Conservation (phyloP, 2,888 invertebrate genomes). For the Furcula furcula region DNA sequence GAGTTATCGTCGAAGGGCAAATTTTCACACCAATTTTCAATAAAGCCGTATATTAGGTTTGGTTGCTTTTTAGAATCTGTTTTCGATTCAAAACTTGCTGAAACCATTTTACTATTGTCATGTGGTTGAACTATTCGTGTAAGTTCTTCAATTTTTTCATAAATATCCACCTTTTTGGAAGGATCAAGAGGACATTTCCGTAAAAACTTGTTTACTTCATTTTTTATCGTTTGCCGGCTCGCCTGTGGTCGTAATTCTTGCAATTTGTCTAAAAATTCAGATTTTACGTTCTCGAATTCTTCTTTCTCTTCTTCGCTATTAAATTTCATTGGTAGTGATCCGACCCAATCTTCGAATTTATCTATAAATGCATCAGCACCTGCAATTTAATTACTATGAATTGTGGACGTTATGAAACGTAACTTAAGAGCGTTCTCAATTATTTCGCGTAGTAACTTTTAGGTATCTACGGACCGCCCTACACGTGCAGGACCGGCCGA, state of each 20-base stretch:
- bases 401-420: background rate
- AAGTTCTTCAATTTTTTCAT: constrained; percentile 15
- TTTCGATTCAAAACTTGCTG: constrained; percentile 5
- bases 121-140: constrained; percentile 6
- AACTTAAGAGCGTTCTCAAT: too few species aligned
- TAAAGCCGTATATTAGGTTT: constrained; percentile 32
- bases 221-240: constrained; percentile 5
- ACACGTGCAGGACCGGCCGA: too few species aligned
- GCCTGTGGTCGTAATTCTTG: constrained; percentile 2
- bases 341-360: constrained; percentile 14
- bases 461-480: too few species aligned
- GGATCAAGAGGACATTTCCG: constrained; percentile 17
- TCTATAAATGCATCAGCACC: constrained; percentile 9
- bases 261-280: constrained; percentile 7
- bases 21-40: constrained; percentile 38
- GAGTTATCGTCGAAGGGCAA: constrained; percentile 30
- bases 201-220: constrained; percentile 13
- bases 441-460: too few species aligned
- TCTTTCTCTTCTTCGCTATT: constrained; percentile 4
- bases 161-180: constrained; percentile 9
- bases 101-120: background rate
- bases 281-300: constrained; percentile 8
- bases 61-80: constrained; percentile 21
- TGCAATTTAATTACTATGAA: constrained; percentile 7
- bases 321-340: constrained; percentile 10